These are phyloP conservation scores for Danaus melanippus DNA, from an alignment of 1,140 invertebrate species.

Conservation along the genomic window DNA sequence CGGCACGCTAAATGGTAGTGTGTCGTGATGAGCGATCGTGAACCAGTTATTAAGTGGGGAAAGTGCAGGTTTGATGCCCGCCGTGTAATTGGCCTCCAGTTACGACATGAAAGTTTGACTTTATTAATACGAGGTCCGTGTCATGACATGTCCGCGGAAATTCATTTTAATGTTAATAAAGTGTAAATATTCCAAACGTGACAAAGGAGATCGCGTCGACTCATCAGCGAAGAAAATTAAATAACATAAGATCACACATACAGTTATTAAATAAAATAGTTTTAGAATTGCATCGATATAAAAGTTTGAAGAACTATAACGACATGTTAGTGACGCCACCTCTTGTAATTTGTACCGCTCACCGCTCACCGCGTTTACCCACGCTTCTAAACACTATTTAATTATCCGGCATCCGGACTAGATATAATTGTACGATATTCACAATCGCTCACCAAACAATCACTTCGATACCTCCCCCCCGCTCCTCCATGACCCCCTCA, in stretches of 20 bases:
- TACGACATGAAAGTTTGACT: conserved; percentile 19
- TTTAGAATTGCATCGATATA: too few species aligned
- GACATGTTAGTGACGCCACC: too few species aligned
- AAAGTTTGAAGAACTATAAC: too few species aligned
- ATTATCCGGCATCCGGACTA: conserved; percentile 22
- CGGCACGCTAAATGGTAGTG: conserved; percentile 17
- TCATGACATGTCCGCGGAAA: neutral
- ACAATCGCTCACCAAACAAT: conserved; percentile 8
- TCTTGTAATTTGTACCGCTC: conserved; percentile 2
- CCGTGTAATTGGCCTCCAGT: conserved; percentile 29
- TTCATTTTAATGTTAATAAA: neutral
- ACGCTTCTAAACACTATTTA: conserved; percentile 29
- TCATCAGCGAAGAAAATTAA: too few species aligned
- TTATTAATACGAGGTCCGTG: conserved; percentile 8
- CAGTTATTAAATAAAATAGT: too few species aligned
- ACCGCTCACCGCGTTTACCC: conserved; percentile 11
- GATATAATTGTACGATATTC: conserved; percentile 23
- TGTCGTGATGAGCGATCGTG: conserved; percentile 25
- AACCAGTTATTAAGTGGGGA: conserved; percentile 35
- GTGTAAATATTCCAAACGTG: too few species aligned
- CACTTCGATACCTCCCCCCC: neutral
- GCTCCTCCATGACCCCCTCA: too few species aligned
- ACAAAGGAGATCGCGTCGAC: too few species aligned
- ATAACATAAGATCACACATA: too few species aligned
- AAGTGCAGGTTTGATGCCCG: conserved; percentile 31